Base-by-base conservation (phyloP, 2,888 invertebrate species). In the Cistogaster globosa region DNA sequence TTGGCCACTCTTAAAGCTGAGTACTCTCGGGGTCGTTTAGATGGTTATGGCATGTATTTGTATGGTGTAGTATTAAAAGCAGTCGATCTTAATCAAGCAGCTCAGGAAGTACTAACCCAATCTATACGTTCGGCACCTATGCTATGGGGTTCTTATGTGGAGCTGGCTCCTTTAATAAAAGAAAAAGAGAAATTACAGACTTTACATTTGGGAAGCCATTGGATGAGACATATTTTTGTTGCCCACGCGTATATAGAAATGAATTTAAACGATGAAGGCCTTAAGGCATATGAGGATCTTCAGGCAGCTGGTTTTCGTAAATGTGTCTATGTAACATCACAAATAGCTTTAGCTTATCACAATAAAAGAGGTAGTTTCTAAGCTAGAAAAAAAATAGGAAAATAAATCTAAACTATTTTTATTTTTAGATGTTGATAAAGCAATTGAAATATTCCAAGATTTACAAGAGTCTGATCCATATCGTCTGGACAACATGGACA, bases 101-200 rank as follows among this genome's bases (percentile, higher is more conserved):
- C 99, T 0, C 94, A 96, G 32, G 95, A 96, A 87, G 94, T 96
- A 65, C 94, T 99, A 57, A 94, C 96, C 22, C 95, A 97, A 89
- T 95, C 98, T 0, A 94, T 98, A 14, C 94, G 95, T 81, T 94
- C 94, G 57, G 95, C 96, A 75, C 98, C 98, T 0, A 95, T 97
- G 89, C 94, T 98, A 83, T 99, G 99, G 99, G 96, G 97, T 57
- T 97, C 98, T 0, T 99, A 99, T 97, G 94, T 97, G 48, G 98
- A 99, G 92, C 93, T 99, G 16, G 96, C 98, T 0, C 95, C 96
- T 11, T 93, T 99, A 1, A 95, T 99, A 74, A 95, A 95, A 86
- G 97, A 97, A 89, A 96, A 96, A 92, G 96, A 97, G 89, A 96
- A 96, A 69, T 90, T 96, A 22, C 94, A 95, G 82, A 93, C 94